Percentiles rank a stretch among this genome's conserved stretches.
Evolutionary conservation across 2,888 invertebrate species (phyloP).

Genomic region (Cantharis flavilabris): DNA sequence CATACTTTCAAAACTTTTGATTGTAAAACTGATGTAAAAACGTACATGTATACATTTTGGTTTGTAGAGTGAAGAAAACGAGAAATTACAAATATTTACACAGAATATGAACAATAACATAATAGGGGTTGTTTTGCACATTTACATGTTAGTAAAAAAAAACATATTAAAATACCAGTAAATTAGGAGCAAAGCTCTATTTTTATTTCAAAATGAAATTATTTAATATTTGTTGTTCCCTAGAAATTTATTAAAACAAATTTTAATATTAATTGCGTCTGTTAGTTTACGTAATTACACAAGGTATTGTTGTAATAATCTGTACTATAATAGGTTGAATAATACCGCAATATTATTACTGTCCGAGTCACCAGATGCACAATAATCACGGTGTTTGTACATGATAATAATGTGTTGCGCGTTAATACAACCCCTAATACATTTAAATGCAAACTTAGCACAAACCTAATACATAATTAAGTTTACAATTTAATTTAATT

Average conservation of each 20-base stretch:
- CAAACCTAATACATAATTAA: background rate
- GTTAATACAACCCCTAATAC: background rate
- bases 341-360: constrained; percentile 21
- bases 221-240: background rate
- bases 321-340: constrained; percentile 23
- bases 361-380: constrained; percentile 26
- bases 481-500: background rate
- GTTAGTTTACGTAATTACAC: constrained; percentile 27
- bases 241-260: background rate
- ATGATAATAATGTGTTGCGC: constrained; percentile 16
- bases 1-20: no score
- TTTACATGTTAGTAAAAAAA: background rate
- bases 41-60: background rate
- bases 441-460: background rate
- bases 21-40: background rate
- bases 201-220: background rate
- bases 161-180: background rate
- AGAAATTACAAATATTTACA: background rate
- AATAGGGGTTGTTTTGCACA: background rate
- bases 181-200: background rate
- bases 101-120: background rate
- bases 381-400: constrained; percentile 20
- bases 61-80: background rate
- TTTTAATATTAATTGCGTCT: constrained; percentile 17
- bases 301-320: constrained; percentile 28